Evolutionary conservation across 2,888 invertebrate genomes (phyloP).

Genomic region (Neoitamus cyanurus): DNA sequence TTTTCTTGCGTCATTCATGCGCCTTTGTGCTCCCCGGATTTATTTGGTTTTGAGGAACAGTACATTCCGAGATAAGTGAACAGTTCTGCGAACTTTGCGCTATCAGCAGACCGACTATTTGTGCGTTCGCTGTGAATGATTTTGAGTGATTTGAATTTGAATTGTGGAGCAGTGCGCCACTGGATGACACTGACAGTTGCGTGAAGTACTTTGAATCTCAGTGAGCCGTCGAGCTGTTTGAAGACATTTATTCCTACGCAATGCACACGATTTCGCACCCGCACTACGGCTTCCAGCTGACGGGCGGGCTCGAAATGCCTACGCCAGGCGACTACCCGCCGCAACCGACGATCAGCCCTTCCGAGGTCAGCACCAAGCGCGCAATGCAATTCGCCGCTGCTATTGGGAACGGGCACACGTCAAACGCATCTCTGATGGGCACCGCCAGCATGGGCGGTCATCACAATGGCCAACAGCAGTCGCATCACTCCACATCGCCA

Average conservation of each 20-base stretch:
- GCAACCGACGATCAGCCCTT: constrained; percentile 60
- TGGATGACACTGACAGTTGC: too few relatives aligned
- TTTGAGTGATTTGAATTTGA: background rate
- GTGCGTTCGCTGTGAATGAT: background rate
- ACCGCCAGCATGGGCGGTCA: constrained; percentile 62
- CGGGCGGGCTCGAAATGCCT: constrained; percentile 64
- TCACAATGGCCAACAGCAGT: constrained; percentile 59
- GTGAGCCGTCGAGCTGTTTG: background rate
- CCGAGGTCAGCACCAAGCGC: constrained; percentile 65
- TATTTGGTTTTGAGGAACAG: background rate
- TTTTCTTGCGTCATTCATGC: background rate
- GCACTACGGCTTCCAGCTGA: constrained; percentile 65
- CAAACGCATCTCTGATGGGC: constrained; percentile 59
- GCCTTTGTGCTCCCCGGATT: background rate
- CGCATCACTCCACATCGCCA: constrained; percentile 60
- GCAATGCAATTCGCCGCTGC: constrained; percentile 66
- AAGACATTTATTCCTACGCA: constrained; percentile 52
- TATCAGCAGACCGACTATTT: too few relatives aligned
- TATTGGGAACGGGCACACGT: constrained; percentile 59
- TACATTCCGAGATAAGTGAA: background rate
- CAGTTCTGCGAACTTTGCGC: too few relatives aligned
- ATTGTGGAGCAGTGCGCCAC: background rate
- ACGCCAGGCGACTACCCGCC: constrained; percentile 64
- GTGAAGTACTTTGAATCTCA: background rate
- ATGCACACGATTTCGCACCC: constrained; percentile 59